Percentiles rank a stretch among this genome's conserved stretches.
These are phyloP conservation scores for Neotoma lepida DNA, from an alignment of 2,113 vertebrate species.

Conservation along the genomic window DNA sequence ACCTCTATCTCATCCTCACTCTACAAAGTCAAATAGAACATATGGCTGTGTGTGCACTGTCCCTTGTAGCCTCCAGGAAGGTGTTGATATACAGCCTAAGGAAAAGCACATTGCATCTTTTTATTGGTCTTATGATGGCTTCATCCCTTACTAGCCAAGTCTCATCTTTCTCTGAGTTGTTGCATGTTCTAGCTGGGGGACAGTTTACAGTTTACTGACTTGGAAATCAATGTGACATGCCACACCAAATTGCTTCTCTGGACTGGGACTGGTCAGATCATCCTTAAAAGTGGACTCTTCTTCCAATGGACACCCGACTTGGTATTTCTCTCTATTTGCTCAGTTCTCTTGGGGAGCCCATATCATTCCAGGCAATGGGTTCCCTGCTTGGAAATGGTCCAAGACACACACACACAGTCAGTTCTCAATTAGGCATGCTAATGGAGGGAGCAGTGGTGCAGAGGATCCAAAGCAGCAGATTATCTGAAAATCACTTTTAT, in stretches of 20 bases:
- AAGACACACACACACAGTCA: conserved; percentile 68
- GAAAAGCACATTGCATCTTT: conserved; percentile 5
- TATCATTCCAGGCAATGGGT: conserved; percentile 24
- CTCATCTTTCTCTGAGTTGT: conserved; percentile 36
- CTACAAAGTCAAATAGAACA: conserved; percentile 22
- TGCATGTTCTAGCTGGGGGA: background rate
- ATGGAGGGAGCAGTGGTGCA: background rate
- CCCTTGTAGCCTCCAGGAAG: background rate
- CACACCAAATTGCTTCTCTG: conserved; percentile 19
- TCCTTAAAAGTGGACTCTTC: conserved; percentile 33
- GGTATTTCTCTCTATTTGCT: background rate
- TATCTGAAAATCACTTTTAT: conserved; percentile 44
- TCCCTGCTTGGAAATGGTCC: conserved; percentile 55
- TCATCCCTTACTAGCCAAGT: conserved; percentile 58
- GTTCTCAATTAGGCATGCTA: conserved; percentile 57
- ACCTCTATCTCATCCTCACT: conserved; percentile 3
- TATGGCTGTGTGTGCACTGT: background rate
- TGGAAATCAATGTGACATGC: conserved; percentile 19
- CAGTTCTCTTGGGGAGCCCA: background rate
- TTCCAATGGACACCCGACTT: background rate
- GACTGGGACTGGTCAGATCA: conserved; percentile 10
- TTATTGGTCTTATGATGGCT: conserved; percentile 43
- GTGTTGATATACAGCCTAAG: conserved; percentile 6
- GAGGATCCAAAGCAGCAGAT: conserved; percentile 20
- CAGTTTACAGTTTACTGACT: conserved; percentile 44